Base-by-base conservation (phyloP, 2,113 vertebrate genomes). In the Engraulis encrasicolus region DNA sequence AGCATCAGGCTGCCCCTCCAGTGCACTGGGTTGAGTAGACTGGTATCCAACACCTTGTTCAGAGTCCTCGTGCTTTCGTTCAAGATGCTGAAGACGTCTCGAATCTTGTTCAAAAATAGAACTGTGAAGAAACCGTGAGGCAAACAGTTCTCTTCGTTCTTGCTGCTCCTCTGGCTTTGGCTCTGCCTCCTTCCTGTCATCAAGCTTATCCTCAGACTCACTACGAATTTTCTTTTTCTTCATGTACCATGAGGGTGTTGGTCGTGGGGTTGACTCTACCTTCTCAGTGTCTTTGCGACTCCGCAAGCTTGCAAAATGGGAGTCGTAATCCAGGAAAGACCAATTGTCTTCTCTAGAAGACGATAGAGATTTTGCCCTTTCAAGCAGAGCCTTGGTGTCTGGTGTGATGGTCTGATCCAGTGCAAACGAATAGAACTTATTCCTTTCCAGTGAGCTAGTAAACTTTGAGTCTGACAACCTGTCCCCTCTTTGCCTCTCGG, bases 41-140 rank as follows among this genome's bases (percentile, higher is more conserved):
- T 94, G 87, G 9, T 95, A 91, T 6, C 95, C 96, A 9, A 94
- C 89, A 71, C 92, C 85, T 37, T 95, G 92, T 88, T 98, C 97
- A 0, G 96, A 89, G 19, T 99, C 98, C 78, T 99, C 98, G 0
- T 98, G 96, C 86, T 96, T 98, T 84, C 95, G 96, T 85, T 99
- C 98, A 7, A 99, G 93, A 86, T 99, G 97, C 89, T 99, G 97
- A 85, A 99, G 90, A 61, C 98, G 96, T 86, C 96, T 97, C 0
- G 98, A 98, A 84, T 99, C 98, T 86, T 99, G 96, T 79, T 99
- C 98, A 90, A 99, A 99, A 85, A 99, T 99, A 0, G 98, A 97
- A 50, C 98, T 99, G 86, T 99, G 97, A 87, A 99, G 95, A 92
- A 99, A 99, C 0, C 98, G 96, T 15, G 98, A 99, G 0, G 98